Evolutionary conservation across 2,888 invertebrate species (phyloP), one percentile per base, ranked within the genome.

Genomic region (Cryptocheilus praepositus): DNA sequence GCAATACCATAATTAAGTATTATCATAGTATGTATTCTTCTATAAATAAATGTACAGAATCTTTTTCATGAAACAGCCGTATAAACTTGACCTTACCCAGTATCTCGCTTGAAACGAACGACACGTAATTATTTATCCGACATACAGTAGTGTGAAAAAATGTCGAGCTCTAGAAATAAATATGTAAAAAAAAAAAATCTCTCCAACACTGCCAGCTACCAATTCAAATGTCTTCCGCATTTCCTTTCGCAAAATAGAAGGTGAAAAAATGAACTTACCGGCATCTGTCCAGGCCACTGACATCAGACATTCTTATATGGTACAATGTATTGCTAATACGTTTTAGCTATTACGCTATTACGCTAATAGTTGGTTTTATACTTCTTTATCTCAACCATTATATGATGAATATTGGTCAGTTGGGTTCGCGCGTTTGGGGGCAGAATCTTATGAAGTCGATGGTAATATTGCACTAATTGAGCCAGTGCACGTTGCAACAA

Each of bases 371-470:
- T 96, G 7, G 97, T 97, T 90, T 99, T 99, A 89, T 98, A 98
- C 90, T 99, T 99, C 89, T 99, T 99, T 74, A 99, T 96, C 91
- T 99, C 99, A 1, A 98, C 97, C 97, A 99, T 99, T 68, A 99
- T 95, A 69, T 98, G 96, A 90, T 99, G 99, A 84, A 98, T 97
- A 88, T 99, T 99, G 3, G 98, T 97, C 61, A 99, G 92, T 88
- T 98, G 97, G 7, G 96, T 95, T 74, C 95, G 91, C 0, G 94
- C 93, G 86, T 94, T 94, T 18, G 97, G 96, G 8, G 96, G 94
- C 21, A 99, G 90, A 21, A 99, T 91, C 89, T 99, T 98, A 81
- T 97, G 97, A 89, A 99, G 98, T 81, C 98, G 93, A 88, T 99
- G 97, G 89, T 99, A 99, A 90, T 99, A 99, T 89, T 99, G 98